Evolutionary conservation across 2,113 vertebrate species (phyloP), one percentile per base, ranked within the genome.

Genomic region (Coryphaenoides rupestris): DNA sequence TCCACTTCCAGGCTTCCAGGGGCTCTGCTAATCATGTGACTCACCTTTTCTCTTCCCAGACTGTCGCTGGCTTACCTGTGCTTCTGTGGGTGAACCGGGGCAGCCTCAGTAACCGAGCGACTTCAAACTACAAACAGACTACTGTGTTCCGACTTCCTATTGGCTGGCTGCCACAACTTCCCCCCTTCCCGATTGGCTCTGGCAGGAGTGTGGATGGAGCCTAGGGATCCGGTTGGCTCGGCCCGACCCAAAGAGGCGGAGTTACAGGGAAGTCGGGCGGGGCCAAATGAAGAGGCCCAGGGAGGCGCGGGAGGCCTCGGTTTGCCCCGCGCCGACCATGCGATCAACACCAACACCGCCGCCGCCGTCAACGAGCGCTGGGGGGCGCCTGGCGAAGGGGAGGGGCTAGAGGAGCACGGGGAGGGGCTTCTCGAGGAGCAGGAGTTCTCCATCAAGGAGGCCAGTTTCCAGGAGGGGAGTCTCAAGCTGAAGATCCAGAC

Each of bases 401-500:
- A 98, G 0, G 93, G 91, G 69, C 73, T 96, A 81, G 96, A 97
- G 72, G 87, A 89, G 21, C 91, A 91, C 0, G 93, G 92, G 82
- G 95, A 96, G 0, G 92, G 92, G 70, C 80, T 96, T 74, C 77
- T 89, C 83, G 95, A 98, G 75, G 96, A 98, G 55, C 95, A 98
- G 86, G 97, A 99, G 60, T 99, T 99, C 91, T 98, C 97, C 77
- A 99, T 99, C 88, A 99, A 99, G 84, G 97, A 99, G 82, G 96
- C 97, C 2, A 99, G 95, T 86, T 99, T 99, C 84, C 94, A 95
- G 0, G 96, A 98, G 80, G 97, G 97, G 75, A 98, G 97, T 82
- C 91, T 99, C 77, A 99, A 99, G 80, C 80, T 99, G 73, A 99
- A 99, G 90, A 99, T 99, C 76, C 97, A 99, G 90, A 98, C 96